Percentiles rank a stretch among this genome's conserved stretches.
These are phyloP conservation scores for Struthidea cinerea DNA, from an alignment of 2,113 vertebrate genomes.

Conservation along the genomic window DNA sequence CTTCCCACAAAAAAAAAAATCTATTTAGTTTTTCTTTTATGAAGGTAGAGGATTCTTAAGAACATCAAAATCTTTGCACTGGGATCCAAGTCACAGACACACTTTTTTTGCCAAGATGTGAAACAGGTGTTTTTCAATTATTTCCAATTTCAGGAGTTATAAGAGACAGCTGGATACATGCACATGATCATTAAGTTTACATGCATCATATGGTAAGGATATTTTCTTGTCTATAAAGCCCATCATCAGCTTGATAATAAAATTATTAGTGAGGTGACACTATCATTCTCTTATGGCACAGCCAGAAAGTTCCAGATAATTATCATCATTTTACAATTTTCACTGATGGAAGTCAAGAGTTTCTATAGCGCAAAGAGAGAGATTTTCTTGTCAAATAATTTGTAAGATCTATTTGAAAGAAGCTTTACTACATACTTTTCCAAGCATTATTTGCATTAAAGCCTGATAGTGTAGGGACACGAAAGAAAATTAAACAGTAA, in stretches of 20 bases:
- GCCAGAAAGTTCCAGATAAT: constrained; percentile 15
- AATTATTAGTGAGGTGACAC: neutral
- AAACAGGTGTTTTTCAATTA: neutral
- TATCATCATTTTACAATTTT: constrained; percentile 17
- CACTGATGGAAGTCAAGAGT: neutral
- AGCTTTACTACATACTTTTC: neutral
- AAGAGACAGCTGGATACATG: neutral
- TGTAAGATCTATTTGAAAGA: neutral
- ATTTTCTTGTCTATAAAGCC: neutral
- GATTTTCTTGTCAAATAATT: constrained; percentile 20
- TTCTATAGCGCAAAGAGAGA: neutral
- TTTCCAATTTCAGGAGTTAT: neutral
- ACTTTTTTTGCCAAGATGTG: neutral
- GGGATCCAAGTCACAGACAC: neutral
- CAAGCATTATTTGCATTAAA: constrained; percentile 20
- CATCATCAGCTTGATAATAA: constrained; percentile 12
- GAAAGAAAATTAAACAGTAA: constrained; percentile 5
- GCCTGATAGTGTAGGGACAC: neutral
- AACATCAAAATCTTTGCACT: neutral
- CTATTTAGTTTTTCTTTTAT: neutral
- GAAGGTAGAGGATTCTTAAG: neutral
- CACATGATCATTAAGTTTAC: neutral
- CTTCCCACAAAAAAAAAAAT: neutral
- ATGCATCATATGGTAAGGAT: neutral
- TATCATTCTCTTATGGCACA: neutral